Evolutionary conservation across 2,113 vertebrate species (phyloP).

Genomic region (Dermatemys mawii): DNA sequence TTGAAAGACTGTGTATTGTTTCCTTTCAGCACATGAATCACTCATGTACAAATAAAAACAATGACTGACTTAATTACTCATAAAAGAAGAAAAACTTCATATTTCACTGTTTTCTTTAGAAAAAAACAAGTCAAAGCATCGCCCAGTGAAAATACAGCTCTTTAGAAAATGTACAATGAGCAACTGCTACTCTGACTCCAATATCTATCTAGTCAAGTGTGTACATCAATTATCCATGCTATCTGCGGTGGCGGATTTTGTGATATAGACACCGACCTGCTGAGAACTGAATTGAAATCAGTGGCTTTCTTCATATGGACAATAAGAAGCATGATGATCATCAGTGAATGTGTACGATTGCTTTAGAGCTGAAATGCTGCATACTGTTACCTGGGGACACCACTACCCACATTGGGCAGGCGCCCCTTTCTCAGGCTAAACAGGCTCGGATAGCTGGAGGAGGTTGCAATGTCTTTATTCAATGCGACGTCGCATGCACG

Average conservation of each 20-base stretch:
- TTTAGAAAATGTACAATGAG: neutral
- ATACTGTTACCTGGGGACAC: no score
- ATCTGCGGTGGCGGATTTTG: neutral
- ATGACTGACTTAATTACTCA: constrained; percentile 9
- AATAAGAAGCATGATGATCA: neutral
- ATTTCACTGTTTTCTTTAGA: constrained; percentile 31
- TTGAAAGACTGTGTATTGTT: neutral
- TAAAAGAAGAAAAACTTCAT: neutral
- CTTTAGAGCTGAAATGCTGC: neutral
- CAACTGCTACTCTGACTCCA: neutral
- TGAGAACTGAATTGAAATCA: neutral
- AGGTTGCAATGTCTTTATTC: no score
- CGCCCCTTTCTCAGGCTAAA: no score
- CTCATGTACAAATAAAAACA: constrained; percentile 27
- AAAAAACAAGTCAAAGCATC: neutral
- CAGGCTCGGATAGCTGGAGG: no score
- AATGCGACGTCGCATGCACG: no score
- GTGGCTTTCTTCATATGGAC: neutral
- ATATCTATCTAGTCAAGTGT: neutral
- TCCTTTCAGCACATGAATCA: constrained; percentile 28
- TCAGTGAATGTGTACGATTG: neutral
- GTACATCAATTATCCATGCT: neutral
- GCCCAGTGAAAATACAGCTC: neutral
- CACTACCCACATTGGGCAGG: no score
- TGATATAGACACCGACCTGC: neutral